A percentile compares a stretch with the other conserved stretches of the same genome.
These are phyloP conservation scores for Lanius ludovicianus DNA, from an alignment of 2,113 vertebrate species.

Conservation along the genomic window DNA sequence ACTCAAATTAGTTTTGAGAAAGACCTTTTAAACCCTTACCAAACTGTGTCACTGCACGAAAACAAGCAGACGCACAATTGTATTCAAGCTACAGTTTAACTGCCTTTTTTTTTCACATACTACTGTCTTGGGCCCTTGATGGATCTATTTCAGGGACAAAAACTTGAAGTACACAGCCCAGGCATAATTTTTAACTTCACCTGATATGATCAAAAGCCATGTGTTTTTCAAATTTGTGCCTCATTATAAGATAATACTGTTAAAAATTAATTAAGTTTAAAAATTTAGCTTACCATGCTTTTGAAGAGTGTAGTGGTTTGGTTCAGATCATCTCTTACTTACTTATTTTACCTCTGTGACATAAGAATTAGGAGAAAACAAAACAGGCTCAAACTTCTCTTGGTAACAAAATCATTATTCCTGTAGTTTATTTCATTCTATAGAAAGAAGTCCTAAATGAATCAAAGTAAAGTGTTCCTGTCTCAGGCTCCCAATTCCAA, in stretches of 20 bases:
- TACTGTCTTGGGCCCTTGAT: not conserved
- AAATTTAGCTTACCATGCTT: not conserved
- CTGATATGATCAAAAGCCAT: not conserved
- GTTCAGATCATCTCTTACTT: too few relatives aligned
- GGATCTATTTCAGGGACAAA: not conserved
- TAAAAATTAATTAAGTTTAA: not conserved
- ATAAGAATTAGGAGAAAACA: too few relatives aligned
- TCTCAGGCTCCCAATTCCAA: not conserved
- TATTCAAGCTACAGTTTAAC: not conserved
- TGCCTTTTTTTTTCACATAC: not conserved
- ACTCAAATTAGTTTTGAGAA: not conserved
- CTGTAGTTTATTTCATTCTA: not conserved
- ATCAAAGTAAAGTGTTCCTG: not conserved
- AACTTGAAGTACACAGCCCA: not conserved
- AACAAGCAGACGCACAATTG: not conserved
- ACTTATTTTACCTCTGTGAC: too few relatives aligned
- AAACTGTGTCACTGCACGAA: not conserved
- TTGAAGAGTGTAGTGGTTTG: not conserved
- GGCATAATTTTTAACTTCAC: not conserved
- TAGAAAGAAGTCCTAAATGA: not conserved
- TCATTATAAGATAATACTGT: not conserved
- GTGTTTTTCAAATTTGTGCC: not conserved
- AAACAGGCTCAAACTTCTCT: not conserved
- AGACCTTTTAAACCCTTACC: not conserved
- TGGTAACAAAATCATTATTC: not conserved